Evolutionary conservation across 1,140 invertebrate genomes (phyloP), one percentile per base, ranked within the genome.

Genomic region (Argopecten irradians): DNA sequence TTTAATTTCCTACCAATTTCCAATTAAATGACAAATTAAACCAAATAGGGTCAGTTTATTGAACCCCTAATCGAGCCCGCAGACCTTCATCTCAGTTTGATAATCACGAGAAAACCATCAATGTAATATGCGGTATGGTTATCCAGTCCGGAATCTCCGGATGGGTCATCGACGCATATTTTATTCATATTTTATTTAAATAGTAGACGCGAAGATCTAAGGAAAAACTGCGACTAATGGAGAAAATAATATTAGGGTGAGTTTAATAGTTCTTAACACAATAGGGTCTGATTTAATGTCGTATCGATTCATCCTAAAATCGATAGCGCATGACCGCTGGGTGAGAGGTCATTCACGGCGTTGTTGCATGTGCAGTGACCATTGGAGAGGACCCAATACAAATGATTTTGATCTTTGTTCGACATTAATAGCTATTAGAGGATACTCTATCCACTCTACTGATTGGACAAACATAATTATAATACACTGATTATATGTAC

Each of bases 61-160:
- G 55, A 3, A 8, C 55, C 28, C 55, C n/a, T 71, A n/a, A 71
- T 71, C 22, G n/a, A 71, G 55, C 55, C 55, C n/a, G 55, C 55
- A 71, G n/a, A 71, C 55, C 55, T 28, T 71, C 55, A 71, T 28
- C 55, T 28, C 22, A n/a, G n/a, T 11, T 5, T 71, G 55, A 28
- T 71, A 28, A 71, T 8, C 55, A 28, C 5, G 55, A 71, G 55
- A 71, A 71, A 71, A 71, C 55, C 55, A 71, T 71, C 55, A 71
- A 71, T 71, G 55, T 71, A 71, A 71, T 71, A 71, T 71, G 55
- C 55, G 55, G 55, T 71, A 71, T 71, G n/a, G 55, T 71, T 71
- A 71, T 71, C 55, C 55, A n/a, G 55, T 16, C 16, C 22, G 22
- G 16, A 71, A 71, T 71, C 55, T 71, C 55, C 55, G 55, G 55